Base-by-base conservation (phyloP, 2,888 invertebrate species). In the Zygogramma bicolorata region DNA sequence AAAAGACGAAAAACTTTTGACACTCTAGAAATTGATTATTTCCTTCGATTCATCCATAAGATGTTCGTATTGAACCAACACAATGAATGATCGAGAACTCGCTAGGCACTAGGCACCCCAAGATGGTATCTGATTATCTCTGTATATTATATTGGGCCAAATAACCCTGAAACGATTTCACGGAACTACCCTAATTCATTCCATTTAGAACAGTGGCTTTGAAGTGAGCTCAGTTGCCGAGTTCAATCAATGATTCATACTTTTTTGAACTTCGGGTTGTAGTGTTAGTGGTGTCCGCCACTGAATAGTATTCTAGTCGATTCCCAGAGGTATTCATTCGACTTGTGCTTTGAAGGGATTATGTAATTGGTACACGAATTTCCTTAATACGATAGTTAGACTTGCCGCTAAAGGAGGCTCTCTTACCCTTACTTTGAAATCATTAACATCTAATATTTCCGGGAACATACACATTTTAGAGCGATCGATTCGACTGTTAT, bases 301-400 rank as follows among this genome's bases (percentile, higher is more conserved):
- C 46, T 46, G 40, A 20, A 53, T 49, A 63, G 61, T 40, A 72
- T 65, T 65, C 49, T 65, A 71, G 71, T 34, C 65, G 68, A 84
- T 83, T 86, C 87, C 87, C 87, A 70, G 77, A 84, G 86, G 87
- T 84, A 86, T 86, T 86, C 85, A 84, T 85, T 84, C 83, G 82
- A 82, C 84, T 86, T 83, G 80, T 84, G 86, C 87, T 87, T 87
- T 87, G 87, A 87, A 86, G 87, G 87, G 87, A 87, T 87, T 87
- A 87, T 86, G 86, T 87, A 86, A 86, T 86, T 87, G 85, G 85
- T 83, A 82, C 84, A 84, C 82, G 85, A 85, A 86, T 86, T 85
- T 86, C 84, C 86, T 86, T 85, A 86, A 86, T 86, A 85, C 86
- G 85, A 83, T 85, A 86, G 86, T 85, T 85, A 85, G 84, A 85